Base-by-base conservation (phyloP, 1,140 invertebrate genomes). In the Drosophila repleta region DNA sequence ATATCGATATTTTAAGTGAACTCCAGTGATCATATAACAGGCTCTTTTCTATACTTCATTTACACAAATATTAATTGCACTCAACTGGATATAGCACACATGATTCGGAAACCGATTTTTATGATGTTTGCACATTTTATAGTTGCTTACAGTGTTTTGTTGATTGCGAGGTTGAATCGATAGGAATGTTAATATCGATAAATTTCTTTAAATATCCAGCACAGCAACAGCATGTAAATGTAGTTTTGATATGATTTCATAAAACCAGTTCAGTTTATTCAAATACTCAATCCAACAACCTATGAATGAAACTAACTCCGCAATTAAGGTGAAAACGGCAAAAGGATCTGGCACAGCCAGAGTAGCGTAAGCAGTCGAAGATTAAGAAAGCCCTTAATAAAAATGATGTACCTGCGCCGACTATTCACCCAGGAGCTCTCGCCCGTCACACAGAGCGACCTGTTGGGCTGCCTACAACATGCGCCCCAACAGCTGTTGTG, bases 351-450 rank as follows among this genome's bases (percentile, higher is more conserved):
- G 13, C 26, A 26, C 41, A 52, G 15, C 17, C 8, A 45, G 49
- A 18, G 37, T 46, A 37, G 37, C 20, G 17, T 63, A 62, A 63
- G 21, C 29, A 20, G 18, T n/a, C 17, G 24, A 39, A 7, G 11
- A 43, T 45, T 55, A 39, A 63, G 21, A 13, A 43, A 24, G 29
- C 6, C n/a, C 17, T 26, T 2, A 66, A 29, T 15, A 3, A 71
- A 71, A 51, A 90, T 90, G 77, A 51, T 85, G 55, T 90, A 89
- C 62, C 55, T 91, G 17, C 90, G 90, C 20, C 90, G 90, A 49
- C 63, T 91, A 26, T 91, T 91, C 20, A 85, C 72, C 56, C 83
- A 88, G 61, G 87, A 91, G 49, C 58, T 91, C 4, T 61, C 66
- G 49, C 74, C 90, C 18, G 75, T 67, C 48, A 73, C 53, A 3